Evolutionary conservation across 2,113 vertebrate genomes (phyloP), one percentile per base, ranked within the genome.

Genomic region (Zosterops pallidus): DNA sequence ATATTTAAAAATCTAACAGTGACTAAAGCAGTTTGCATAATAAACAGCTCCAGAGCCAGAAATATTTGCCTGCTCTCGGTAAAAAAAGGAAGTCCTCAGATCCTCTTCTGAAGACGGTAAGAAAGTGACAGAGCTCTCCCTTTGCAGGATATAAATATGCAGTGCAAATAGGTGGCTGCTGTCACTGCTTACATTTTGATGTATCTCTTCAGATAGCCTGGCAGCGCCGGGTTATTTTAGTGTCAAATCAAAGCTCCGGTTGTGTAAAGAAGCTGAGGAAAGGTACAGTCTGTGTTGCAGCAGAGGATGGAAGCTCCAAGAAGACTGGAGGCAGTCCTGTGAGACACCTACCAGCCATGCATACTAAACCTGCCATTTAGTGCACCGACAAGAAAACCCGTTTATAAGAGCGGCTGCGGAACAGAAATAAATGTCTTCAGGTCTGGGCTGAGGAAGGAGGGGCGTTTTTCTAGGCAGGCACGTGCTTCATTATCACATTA

Each of bases 41-140:
- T 81, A 95, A 96, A 93, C 88, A 94, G 86, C 65, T 95, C 69
- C 68, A 67, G 76, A 95, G 90, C 88, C 83, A 94, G 92, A 95
- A 94, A 96, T 96, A 96, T 92, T 94, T 95, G 95, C 88, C 71
- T 92, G 85, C 49, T 86, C 79, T 92, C 1, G 3, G 83, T 95
- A 89, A 92, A 96, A 96, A 96, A 96, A 95, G 90, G 96, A 96
- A 96, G 94, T 96, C 93, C 83, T 97, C 76, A 96, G 94, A 96
- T 96, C 93, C 90, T 96, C 94, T 96, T 96, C 92, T 92, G 92
- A 97, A 81, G 93, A 56, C 65, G 39, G 72, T 70, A 96, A 94
- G 93, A 92, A 90, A 96, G 92, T 90, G 80, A 86, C 94, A 82
- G 93, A 96, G 88, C 86, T 92, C 92, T 96, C 53, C 86, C 80